These are phyloP conservation scores for Noturus placidus DNA, from an alignment of 2,113 vertebrate species.

Conservation along the genomic window DNA sequence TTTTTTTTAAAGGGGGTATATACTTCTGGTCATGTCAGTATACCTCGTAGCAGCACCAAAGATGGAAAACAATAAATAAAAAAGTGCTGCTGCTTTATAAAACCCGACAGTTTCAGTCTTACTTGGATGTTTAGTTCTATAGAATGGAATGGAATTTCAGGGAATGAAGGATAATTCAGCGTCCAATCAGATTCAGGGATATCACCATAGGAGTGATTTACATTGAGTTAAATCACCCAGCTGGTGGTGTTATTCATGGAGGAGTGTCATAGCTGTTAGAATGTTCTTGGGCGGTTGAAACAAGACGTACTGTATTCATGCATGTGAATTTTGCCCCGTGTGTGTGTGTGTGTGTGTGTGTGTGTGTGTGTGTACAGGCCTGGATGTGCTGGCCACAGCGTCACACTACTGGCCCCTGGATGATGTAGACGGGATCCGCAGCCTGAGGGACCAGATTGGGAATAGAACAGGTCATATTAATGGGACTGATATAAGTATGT, in stretches of 20 bases:
- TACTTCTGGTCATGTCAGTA: neutral
- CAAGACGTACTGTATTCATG: neutral
- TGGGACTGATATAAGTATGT: conserved; percentile 74
- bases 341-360: conserved; percentile 3
- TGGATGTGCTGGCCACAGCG: conserved; percentile 84
- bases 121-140: too few relatives aligned
- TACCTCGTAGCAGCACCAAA: too few relatives aligned
- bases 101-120: neutral
- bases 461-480: conserved; percentile 77
- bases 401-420: conserved; percentile 95
- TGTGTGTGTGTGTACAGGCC: conserved; percentile 71
- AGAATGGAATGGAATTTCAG: neutral
- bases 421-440: conserved; percentile 85
- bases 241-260: neutral
- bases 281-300: neutral
- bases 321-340: neutral
- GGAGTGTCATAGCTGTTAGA: neutral
- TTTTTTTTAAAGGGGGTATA: neutral
- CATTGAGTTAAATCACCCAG: neutral
- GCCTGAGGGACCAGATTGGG: conserved; percentile 82
- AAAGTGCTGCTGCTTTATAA: neutral
- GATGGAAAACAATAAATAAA: neutral
- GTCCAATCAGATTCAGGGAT: neutral
- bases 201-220: neutral
- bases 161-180: neutral